Percentiles rank a stretch among this genome's conserved stretches.
Evolutionary conservation across 2,797 vertebrate species (phyloP).

Genomic region (Pelobates cultripes): DNA sequence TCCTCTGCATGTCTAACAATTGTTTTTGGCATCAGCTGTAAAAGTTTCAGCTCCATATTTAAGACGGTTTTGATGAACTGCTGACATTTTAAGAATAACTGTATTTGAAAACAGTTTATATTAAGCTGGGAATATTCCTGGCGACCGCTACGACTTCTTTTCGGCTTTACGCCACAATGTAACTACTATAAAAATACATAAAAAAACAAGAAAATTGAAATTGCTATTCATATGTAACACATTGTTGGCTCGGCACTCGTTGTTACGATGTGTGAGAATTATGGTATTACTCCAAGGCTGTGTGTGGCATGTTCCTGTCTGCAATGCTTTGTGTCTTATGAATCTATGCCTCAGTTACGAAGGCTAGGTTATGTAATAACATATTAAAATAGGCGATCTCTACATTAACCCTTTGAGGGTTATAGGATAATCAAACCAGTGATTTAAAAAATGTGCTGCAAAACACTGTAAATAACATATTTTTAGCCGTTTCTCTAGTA

Average conservation of each 20-base stretch:
- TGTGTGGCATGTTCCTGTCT: background rate
- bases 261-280: background rate
- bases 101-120: conserved; percentile 10
- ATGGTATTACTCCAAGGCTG: background rate
- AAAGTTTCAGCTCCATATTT: conserved; percentile 7
- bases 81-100: conserved; percentile 23
- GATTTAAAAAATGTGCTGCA: too few species aligned
- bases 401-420: too few species aligned
- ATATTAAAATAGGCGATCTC: too few species aligned
- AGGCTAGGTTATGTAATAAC: background rate
- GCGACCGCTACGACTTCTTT: background rate
- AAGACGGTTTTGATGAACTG: conserved; percentile 9
- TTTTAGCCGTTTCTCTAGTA: too few species aligned
- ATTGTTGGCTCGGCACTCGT: background rate
- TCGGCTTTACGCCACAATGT: background rate
- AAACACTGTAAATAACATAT: too few species aligned
- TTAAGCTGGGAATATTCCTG: conserved; percentile 13
- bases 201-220: background rate
- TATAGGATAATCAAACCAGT: too few species aligned
- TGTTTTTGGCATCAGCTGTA: background rate
- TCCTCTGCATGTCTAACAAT: background rate
- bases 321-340: background rate
- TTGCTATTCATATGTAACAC: too few species aligned
- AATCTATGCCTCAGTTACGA: background rate
- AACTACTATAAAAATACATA: too few species aligned